A percentile compares a stretch with the other conserved stretches of the same genome.
Conservation (phyloP, 2,113 vertebrate genomes). For the Onychorhynchus coronatus region DNA sequence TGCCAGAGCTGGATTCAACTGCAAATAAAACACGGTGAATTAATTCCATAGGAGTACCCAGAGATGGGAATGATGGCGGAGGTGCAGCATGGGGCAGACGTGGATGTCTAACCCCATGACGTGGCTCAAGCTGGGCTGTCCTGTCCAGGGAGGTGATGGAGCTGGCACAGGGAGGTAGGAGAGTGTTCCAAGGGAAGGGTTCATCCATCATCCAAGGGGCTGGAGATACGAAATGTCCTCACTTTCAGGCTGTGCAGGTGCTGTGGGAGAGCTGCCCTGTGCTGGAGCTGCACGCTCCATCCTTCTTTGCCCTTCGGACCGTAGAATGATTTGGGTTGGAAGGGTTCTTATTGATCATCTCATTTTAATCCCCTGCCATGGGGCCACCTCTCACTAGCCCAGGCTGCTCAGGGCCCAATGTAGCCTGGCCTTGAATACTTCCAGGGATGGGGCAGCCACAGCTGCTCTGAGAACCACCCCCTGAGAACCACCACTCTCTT, state of each 20-base stretch:
- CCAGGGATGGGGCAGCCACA: not conserved
- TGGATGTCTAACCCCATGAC: not conserved
- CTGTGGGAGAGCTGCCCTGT: not conserved
- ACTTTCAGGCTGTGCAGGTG: fast-evolving
- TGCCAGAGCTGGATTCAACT: not conserved
- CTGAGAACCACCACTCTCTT: not conserved
- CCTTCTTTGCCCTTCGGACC: fast-evolving
- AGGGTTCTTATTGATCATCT: not conserved
- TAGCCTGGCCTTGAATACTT: not conserved
- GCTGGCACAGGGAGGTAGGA: not conserved
- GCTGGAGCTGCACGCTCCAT: not conserved
- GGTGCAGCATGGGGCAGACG: fast-evolving
- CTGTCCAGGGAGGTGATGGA: not conserved
- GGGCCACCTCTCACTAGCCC: not conserved
- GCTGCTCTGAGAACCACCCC: not conserved
- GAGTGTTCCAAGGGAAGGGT: not conserved
- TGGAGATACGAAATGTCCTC: not conserved
- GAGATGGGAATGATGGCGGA: fast-evolving
- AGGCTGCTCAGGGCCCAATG: not conserved
- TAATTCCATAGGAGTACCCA: not conserved
- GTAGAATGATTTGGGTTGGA: not conserved
- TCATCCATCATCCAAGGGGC: fast-evolving
- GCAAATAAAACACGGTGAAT: not conserved
- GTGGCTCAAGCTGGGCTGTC: not conserved
- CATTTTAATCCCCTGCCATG: not conserved